A percentile compares a stretch with the other conserved stretches of the same genome.
phyloP scores from a whole-genome alignment of 1,140 invertebrate genomes.

The Elysia chlorotica region DNA sequence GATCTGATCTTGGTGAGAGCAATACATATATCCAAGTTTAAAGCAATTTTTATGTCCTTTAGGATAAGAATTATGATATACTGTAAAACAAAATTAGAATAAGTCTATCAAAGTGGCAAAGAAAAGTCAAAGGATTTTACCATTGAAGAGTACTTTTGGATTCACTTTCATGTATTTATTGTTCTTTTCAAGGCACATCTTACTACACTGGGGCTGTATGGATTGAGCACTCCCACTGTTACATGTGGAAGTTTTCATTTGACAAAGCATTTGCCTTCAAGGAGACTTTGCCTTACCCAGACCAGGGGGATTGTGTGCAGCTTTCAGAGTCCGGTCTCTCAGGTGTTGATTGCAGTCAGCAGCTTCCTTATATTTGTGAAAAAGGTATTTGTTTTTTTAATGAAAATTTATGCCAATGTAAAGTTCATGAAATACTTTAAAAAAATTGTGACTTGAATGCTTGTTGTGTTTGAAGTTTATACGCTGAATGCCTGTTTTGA shows the following conservation, averaged over 20 bases:
- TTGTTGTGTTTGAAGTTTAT: neutral
- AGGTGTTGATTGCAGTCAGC: neutral
- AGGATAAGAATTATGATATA: too few species aligned
- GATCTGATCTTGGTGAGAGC: neutral
- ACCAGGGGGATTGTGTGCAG: neutral
- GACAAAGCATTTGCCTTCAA: neutral
- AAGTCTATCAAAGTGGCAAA: neutral
- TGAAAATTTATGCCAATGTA: neutral
- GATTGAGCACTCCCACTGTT: neutral
- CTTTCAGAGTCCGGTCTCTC: neutral
- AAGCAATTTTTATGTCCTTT: neutral
- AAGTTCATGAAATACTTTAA: neutral
- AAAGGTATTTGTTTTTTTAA: too few species aligned
- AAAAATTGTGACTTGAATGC: neutral
- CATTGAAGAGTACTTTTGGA: neutral
- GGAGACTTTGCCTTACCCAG: neutral
- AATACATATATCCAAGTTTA: neutral
- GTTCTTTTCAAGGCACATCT: neutral
- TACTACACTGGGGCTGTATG: slow-evolving; percentile 15
- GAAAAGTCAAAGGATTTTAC: neutral
- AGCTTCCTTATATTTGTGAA: slow-evolving; percentile 2
- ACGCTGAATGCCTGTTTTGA: neutral
- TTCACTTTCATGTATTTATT: neutral
- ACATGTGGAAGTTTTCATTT: neutral
- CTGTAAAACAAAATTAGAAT: too few species aligned